phyloP scores from a whole-genome alignment of 2,797 vertebrate species.

The Heliangelus exortis region DNA sequence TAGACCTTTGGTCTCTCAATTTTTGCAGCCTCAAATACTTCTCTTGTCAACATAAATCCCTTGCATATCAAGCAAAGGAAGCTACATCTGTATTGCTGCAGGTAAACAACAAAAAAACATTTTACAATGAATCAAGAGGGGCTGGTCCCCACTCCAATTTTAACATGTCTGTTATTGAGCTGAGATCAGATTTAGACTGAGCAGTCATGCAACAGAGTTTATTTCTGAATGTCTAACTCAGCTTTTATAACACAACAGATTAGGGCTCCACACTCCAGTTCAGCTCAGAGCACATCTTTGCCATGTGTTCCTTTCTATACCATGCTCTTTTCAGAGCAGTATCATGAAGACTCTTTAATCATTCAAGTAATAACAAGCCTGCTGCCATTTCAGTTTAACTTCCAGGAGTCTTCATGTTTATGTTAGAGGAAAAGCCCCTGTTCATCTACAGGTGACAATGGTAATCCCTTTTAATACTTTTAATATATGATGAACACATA shows the following conservation, averaged over 20 bases:
- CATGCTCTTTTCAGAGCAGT: background rate
- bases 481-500: background rate
- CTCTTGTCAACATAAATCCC: background rate
- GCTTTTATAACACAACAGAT: background rate
- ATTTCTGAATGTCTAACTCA: background rate
- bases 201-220: background rate
- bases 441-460: background rate
- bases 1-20: background rate
- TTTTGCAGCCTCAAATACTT: background rate
- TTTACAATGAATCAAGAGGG: background rate
- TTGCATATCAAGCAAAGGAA: background rate
- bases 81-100: background rate
- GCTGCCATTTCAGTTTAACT: background rate
- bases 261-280: background rate
- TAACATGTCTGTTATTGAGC: background rate
- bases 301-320: background rate
- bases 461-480: constrained; percentile 7
- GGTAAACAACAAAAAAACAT: background rate
- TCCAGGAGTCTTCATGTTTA: background rate
- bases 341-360: background rate
- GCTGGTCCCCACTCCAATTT: background rate
- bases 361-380: background rate
- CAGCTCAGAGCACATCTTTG: background rate
- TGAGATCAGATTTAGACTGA: background rate
- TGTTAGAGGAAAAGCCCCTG: background rate